A percentile compares a stretch with the other conserved stretches of the same genome.
Conservation (phyloP, 2,888 invertebrate species). For the Abrostola triplasia region DNA sequence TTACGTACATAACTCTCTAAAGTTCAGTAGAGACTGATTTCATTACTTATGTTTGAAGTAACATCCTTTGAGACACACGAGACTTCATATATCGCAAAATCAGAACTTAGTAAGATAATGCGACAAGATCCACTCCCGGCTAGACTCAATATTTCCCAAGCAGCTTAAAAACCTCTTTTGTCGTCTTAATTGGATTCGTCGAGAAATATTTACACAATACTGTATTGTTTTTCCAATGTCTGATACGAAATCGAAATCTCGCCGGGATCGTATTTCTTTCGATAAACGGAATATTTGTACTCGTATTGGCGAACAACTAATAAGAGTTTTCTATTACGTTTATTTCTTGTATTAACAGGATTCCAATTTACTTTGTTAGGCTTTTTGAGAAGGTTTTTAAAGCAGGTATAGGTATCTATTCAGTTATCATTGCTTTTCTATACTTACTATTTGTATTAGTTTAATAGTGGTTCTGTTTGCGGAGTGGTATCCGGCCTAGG, state of each 20-base stretch:
- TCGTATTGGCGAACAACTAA: slow-evolving; percentile 9
- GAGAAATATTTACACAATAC: slow-evolving; percentile 11
- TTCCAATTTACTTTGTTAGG: slow-evolving; percentile 22
- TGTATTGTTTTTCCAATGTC: slow-evolving; percentile 6
- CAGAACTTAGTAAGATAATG: slow-evolving; percentile 15
- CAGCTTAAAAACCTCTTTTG: slow-evolving; percentile 27
- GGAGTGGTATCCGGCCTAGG: too few relatives aligned
- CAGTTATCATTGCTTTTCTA: slow-evolving; percentile 1
- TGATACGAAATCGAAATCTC: slow-evolving; percentile 4
- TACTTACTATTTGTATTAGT: not conserved
- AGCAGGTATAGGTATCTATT: not conserved
- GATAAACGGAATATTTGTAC: slow-evolving; percentile 22
- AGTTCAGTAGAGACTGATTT: not conserved
- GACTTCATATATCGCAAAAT: slow-evolving; percentile 16
- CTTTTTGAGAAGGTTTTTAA: slow-evolving; percentile 4
- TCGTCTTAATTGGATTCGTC: slow-evolving; percentile 38
- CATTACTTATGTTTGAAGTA: slow-evolving; percentile 15
- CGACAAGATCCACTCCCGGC: not conserved
- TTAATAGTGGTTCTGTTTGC: not conserved
- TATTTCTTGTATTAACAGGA: slow-evolving; percentile 14
- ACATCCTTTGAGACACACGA: slow-evolving; percentile 18
- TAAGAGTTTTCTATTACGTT: slow-evolving; percentile 14
- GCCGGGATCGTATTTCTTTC: slow-evolving; percentile 12
- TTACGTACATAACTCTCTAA: not conserved
- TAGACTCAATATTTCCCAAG: slow-evolving; percentile 31